Base-by-base conservation (phyloP, 2,113 vertebrate genomes). In the Todiramphus chloris region DNA sequence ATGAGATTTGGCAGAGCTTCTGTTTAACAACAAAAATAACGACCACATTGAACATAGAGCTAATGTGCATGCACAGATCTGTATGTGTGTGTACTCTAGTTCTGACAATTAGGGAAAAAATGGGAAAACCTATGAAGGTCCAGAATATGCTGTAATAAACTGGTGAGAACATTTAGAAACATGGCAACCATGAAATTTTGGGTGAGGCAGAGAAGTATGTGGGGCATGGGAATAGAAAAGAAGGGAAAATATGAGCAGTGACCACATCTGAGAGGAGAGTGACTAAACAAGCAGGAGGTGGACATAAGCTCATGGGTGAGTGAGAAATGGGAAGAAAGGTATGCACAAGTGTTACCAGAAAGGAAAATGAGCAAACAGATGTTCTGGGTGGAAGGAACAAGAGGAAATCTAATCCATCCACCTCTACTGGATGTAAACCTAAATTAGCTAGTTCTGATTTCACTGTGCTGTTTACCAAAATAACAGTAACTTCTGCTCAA, bases 41-140 rank as follows among this genome's bases (percentile, higher is more conserved):
- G 24, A 2, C 2, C 17, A 13, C 35, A 87, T 62, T 63, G 44
- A 44, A 44, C 31, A 20, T 12, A 46, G 44, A 80, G 37, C 2
- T 53, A 58, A 53, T 23, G 58, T 43, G 30, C 10, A 35, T 23
- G 39, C 3, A 28, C 11, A 68, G 46, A 46, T 41, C 37, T 25
- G 20, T 39, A 51, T 11, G 15, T 14, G 30, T 5, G 4, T 0
- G 0, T 9, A 5, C 8, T 51, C 46, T 46, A 68, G 14, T 43
- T 48, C 35, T 50, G n/a, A 69, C 2, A 83, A 31, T n/a, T 18
- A 70, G 11, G 16, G 16, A 7, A 9, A 5, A 86, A 66, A 3
- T 4, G 17, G 5, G 25, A 58, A 94, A 80, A 90, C 63, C 1
- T 16, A 33, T 3, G 12, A 33, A 9, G 10, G 4, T 37, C 6